Evolutionary conservation across 2,888 invertebrate genomes (phyloP), one percentile per base, ranked within the genome.

Genomic region (Schrankia costaestrigalis): DNA sequence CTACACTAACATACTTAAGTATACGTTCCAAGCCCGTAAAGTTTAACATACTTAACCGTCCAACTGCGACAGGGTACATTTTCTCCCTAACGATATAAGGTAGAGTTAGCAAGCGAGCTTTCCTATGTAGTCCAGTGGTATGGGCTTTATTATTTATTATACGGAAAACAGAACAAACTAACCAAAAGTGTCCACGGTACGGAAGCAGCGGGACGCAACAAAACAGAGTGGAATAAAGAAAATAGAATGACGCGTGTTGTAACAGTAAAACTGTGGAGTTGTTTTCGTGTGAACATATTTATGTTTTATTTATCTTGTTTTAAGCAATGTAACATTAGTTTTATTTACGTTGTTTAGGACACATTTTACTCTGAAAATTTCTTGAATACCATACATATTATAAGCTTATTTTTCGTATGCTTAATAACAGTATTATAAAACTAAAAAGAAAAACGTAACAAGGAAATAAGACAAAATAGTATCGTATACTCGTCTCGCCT

Each of bases 171-270:
- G 78, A 83, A 67, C 75, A 81, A 85, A 86, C 84, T 85, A 85
- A 85, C 85, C 83, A 79, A 83, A 85, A 86, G 78, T 84, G 85
- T 83, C 83, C 81, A 72, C 79, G 74, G 78, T 63, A 73, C 78
- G 83, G 82, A 84, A 86, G 63, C 84, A 77, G 79, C 80, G 76
- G 83, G 84, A 74, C 69, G 70, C 75, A 73, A 76, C 77, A 76
- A 73, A 83, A 83, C 78, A 78, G 70, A 74, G 50, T 62, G 63
- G 70, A 78, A 72, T 71, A 77, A 78, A 82, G 78, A 80, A 83
- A 84, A 83, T 74, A 71, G 71, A 71, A 76, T 73, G 74, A 76
- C 71, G 71, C 74, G 74, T 70, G 72, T 62, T 73, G 68, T 54
- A 65, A 71, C 71, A 64, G 44, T 40, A 55, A 58, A 69, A 49